Conservation (phyloP, 2,797 vertebrate genomes). For the Anolis apletophallus region DNA sequence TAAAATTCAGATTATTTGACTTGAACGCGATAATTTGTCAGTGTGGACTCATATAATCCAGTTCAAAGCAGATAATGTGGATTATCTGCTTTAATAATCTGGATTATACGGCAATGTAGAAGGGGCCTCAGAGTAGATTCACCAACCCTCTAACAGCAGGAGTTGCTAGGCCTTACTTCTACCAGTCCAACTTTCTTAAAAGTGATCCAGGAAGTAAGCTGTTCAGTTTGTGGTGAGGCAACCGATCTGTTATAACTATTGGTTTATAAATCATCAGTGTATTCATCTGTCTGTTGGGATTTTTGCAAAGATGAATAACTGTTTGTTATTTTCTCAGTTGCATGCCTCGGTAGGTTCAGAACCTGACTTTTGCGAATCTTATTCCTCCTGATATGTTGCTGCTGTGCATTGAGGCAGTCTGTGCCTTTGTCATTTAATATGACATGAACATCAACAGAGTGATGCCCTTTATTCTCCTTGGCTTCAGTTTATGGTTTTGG, state of each 20-base stretch:
- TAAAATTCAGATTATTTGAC: no score
- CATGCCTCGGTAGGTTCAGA: neutral
- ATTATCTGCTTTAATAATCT: no score
- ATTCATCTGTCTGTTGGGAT: neutral
- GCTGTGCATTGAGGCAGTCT: neutral
- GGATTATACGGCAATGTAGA: no score
- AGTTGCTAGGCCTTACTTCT: neutral
- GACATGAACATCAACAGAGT: neutral
- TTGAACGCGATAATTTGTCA: no score
- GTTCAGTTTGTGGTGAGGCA: neutral
- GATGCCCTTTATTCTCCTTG: neutral
- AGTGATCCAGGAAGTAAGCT: neutral
- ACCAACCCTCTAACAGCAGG: no score
- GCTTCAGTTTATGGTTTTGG: slow-evolving; percentile 17
- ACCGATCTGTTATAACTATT: neutral
- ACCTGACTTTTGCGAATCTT: neutral
- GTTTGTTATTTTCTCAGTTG: neutral
- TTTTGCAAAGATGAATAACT: neutral
- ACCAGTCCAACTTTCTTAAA: neutral
- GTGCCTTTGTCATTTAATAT: neutral
- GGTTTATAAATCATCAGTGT: neutral
- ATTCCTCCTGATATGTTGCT: neutral
- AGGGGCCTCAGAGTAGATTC: no score
- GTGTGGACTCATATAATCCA: no score
- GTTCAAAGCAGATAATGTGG: no score